A percentile compares a stretch with the other conserved stretches of the same genome.
These are phyloP conservation scores for Ophioderma brevispina DNA, from an alignment of 35 echinoderm and acorn worm genomes.

Conservation along the genomic window DNA sequence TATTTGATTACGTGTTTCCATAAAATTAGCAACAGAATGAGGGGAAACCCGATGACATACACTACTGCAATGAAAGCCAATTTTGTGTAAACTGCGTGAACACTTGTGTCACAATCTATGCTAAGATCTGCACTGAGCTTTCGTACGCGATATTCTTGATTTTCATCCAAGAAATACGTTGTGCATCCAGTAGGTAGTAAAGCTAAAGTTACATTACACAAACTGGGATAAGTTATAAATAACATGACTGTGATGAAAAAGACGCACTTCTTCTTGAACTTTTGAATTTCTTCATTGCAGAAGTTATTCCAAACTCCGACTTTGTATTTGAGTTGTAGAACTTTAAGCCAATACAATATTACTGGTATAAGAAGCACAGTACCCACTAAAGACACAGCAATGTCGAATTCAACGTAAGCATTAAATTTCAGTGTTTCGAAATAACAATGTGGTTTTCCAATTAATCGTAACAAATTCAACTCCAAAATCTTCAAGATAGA, in stretches of 20 bases:
- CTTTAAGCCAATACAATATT: background rate
- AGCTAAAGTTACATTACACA: slow-evolving; percentile 34
- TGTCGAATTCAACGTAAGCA: slow-evolving; percentile 12
- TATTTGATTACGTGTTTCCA: slow-evolving; percentile 12
- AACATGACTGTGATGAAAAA: slow-evolving; percentile 36
- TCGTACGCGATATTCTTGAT: background rate
- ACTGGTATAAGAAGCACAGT: background rate
- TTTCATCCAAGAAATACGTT: background rate
- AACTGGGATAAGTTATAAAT: slow-evolving; percentile 49
- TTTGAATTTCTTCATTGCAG: background rate
- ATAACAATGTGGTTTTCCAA: slow-evolving; percentile 39
- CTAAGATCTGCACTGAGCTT: slow-evolving; percentile 31
- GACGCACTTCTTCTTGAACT: slow-evolving; percentile 10
- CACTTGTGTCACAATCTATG: slow-evolving; percentile 14
- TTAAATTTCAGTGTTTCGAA: background rate
- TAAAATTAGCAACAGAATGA: slow-evolving; percentile 3
- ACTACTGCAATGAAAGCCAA: background rate
- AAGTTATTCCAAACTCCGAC: background rate
- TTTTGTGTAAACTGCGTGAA: background rate
- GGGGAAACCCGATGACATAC: slow-evolving; percentile 43
- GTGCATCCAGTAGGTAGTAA: slow-evolving; percentile 34
- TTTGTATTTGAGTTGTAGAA: background rate
- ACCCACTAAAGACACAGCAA: background rate
- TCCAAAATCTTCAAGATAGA: background rate
- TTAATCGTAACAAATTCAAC: slow-evolving; percentile 3